These are phyloP conservation scores for Xanthia icteritia DNA, from an alignment of 2,888 invertebrate species.

Conservation along the genomic window DNA sequence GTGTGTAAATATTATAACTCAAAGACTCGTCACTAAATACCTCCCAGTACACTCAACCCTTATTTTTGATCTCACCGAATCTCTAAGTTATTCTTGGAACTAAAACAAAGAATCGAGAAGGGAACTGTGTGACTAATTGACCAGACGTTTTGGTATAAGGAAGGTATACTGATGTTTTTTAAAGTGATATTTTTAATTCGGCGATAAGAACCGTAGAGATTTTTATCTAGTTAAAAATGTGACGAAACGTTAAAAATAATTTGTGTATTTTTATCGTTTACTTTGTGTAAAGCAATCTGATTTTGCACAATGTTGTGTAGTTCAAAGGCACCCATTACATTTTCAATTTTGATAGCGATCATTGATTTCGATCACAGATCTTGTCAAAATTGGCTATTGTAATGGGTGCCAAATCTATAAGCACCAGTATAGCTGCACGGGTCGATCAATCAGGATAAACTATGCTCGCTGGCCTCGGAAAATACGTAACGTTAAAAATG, in stretches of 20 bases:
- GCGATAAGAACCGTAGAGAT: not conserved
- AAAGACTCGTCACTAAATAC: not conserved
- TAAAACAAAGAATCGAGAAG: conserved; percentile 49
- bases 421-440: no score
- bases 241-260: not conserved
- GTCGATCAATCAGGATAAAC: no score
- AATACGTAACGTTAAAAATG: no score
- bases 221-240: conserved; percentile 6
- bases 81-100: conserved; percentile 43
- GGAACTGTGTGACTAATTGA: conserved; percentile 34
- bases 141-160: not conserved
- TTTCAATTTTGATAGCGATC: not conserved
- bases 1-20: no score
- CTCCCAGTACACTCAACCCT: not conserved
- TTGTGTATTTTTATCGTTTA: no score
- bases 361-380: conserved; percentile 1
- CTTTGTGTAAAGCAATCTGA: not conserved
- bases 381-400: not conserved
- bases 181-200: conserved; percentile 15
- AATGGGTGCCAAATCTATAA: not conserved
- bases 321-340: not conserved
- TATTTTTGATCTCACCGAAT: conserved; percentile 12
- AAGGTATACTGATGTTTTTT: not conserved
- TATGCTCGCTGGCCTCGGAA: no score
- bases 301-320: conserved; percentile 21